Percentiles rank a stretch among this genome's conserved stretches.
These are phyloP conservation scores for Drosophila hawaiiensis DNA, from an alignment of 2,888 invertebrate species.

Conservation along the genomic window DNA sequence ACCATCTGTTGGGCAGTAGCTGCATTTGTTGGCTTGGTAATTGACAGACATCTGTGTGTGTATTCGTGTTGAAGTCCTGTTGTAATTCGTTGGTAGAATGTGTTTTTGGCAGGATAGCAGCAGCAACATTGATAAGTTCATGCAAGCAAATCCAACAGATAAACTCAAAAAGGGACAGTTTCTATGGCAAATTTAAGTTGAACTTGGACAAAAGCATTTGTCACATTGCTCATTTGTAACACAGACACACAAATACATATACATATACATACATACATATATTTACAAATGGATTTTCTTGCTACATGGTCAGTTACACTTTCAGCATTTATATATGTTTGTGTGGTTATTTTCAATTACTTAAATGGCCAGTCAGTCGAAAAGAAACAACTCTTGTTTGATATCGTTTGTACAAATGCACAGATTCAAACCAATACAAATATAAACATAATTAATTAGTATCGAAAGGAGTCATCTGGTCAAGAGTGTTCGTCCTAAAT, in stretches of 20 bases:
- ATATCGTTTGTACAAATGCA: background rate
- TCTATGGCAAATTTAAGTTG: constrained; percentile 1
- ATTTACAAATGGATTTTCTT: background rate
- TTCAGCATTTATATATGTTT: background rate
- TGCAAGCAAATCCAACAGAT: background rate
- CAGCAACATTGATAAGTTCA: constrained; percentile 11
- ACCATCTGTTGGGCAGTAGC: constrained; percentile 8
- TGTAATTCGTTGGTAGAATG: background rate
- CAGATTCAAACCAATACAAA: background rate
- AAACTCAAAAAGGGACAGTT: background rate
- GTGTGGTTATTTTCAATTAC: background rate
- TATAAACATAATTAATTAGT: background rate
- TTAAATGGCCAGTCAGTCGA: background rate
- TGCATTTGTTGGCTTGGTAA: constrained; percentile 45
- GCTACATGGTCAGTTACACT: constrained; percentile 3
- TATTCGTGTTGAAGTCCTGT: constrained; percentile 1
- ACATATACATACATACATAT: background rate
- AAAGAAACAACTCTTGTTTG: background rate
- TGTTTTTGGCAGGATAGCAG: constrained; percentile 12
- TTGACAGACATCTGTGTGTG: constrained; percentile 32
- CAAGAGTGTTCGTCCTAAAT: background rate
- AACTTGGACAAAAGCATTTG: background rate
- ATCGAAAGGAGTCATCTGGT: background rate
- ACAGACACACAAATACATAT: background rate
- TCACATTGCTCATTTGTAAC: background rate